A percentile compares a stretch with the other conserved stretches of the same genome.
These are phyloP conservation scores for Pituophis catenifer DNA, from an alignment of 2,113 vertebrate species.

Conservation along the genomic window DNA sequence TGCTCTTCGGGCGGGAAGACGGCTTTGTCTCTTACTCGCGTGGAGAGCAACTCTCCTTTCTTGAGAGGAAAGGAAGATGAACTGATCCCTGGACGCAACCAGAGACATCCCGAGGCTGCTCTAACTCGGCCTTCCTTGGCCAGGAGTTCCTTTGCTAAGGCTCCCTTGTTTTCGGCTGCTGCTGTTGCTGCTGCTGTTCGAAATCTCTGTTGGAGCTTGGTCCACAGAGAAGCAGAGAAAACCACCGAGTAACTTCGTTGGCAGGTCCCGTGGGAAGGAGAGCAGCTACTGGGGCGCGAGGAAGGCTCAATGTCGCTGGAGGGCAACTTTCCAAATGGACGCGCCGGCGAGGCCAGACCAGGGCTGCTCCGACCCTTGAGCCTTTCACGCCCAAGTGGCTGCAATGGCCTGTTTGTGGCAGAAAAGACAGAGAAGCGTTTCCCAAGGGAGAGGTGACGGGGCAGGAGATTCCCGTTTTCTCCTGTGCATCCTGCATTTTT, in stretches of 20 bases:
- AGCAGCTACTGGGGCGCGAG: not conserved
- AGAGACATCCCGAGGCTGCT: not conserved
- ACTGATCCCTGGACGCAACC: not conserved
- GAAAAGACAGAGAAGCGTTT: not conserved
- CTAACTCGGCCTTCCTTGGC: not conserved
- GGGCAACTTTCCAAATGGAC: not conserved
- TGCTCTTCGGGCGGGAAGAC: not conserved
- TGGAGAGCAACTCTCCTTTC: not conserved
- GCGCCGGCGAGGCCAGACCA: not conserved
- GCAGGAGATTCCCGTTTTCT: not conserved
- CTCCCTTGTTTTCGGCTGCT: not conserved
- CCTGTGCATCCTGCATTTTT: not conserved
- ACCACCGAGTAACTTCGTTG: not conserved
- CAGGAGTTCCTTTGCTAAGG: not conserved
- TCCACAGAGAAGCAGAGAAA: not conserved
- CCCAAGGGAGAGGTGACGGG: not conserved
- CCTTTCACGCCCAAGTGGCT: not conserved
- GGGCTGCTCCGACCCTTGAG: not conserved
- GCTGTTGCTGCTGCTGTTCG: not conserved
- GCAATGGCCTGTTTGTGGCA: not conserved
- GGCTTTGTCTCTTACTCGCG: not conserved
- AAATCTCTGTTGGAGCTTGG: not conserved
- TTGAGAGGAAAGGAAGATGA: not conserved
- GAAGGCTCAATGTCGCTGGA: not conserved
- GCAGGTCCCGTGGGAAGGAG: not conserved